Conservation (phyloP, 2,113 vertebrate genomes). For the Ammospiza nelsoni region DNA sequence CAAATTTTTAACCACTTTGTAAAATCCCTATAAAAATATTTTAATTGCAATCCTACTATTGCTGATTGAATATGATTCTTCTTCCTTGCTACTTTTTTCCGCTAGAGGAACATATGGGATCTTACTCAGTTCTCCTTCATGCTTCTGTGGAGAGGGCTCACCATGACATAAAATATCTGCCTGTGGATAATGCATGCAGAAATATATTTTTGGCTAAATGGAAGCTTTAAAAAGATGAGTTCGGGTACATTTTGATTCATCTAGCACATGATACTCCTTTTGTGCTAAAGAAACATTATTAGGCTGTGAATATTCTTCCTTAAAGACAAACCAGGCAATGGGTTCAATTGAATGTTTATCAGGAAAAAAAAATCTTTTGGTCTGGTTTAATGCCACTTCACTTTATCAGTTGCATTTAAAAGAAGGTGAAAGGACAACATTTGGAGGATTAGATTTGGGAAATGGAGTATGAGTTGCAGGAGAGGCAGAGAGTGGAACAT, state of each 20-base stretch:
- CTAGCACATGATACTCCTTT: background rate
- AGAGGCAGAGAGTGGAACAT: background rate
- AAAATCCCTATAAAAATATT: background rate
- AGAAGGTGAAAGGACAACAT: background rate
- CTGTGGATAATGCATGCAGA: background rate
- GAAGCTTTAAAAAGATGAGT: background rate
- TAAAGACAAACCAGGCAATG: background rate
- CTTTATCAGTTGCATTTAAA: background rate
- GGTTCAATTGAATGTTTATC: background rate
- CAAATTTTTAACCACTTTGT: background rate
- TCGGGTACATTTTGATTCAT: background rate
- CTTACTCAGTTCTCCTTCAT: background rate
- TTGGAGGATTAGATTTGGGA: constrained; percentile 24
- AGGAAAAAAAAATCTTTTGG: background rate
- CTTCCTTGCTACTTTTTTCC: background rate
- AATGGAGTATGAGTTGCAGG: background rate
- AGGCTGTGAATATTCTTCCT: background rate
- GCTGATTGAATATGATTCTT: background rate
- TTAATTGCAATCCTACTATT: background rate
- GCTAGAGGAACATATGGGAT: background rate
- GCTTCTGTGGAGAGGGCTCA: background rate
- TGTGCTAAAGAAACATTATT: background rate
- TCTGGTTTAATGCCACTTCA: background rate
- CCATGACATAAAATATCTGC: background rate
- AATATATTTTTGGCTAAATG: background rate